phyloP scores from a whole-genome alignment of 2,113 vertebrate species.

The Glareola pratincola region DNA sequence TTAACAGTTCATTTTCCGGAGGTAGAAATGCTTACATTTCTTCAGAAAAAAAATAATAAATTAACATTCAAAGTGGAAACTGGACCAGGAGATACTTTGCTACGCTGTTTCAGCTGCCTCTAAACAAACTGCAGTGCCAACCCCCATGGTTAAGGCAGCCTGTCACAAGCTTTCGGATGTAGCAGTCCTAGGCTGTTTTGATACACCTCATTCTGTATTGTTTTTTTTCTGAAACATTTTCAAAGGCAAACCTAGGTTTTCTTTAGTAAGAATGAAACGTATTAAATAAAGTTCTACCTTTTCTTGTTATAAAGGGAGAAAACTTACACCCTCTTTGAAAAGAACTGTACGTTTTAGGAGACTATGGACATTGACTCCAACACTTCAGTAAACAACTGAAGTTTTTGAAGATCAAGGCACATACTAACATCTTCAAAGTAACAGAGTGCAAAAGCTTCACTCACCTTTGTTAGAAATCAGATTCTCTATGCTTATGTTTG shows the following conservation, averaged over 20 bases:
- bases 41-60: neutral
- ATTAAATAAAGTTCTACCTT: neutral
- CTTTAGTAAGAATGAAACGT: neutral
- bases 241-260: neutral
- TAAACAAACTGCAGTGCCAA: neutral
- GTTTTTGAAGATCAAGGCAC: neutral
- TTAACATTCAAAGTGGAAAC: neutral
- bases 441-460: constrained; percentile 54
- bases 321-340: neutral
- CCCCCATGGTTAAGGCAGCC: neutral
- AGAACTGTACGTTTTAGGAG: constrained; percentile 14
- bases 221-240: neutral
- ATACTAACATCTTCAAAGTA: neutral
- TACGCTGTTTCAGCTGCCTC: neutral
- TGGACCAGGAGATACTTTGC: neutral
- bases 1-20: neutral
- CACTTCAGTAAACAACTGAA: neutral
- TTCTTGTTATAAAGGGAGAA: neutral
- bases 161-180: neutral
- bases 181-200: neutral
- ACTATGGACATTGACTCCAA: constrained; percentile 17
- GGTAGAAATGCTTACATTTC: neutral
- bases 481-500: neutral
- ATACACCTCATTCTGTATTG: neutral
- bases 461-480: constrained; percentile 49